Conservation (phyloP, 2,113 vertebrate genomes). For the Empidonax traillii region DNA sequence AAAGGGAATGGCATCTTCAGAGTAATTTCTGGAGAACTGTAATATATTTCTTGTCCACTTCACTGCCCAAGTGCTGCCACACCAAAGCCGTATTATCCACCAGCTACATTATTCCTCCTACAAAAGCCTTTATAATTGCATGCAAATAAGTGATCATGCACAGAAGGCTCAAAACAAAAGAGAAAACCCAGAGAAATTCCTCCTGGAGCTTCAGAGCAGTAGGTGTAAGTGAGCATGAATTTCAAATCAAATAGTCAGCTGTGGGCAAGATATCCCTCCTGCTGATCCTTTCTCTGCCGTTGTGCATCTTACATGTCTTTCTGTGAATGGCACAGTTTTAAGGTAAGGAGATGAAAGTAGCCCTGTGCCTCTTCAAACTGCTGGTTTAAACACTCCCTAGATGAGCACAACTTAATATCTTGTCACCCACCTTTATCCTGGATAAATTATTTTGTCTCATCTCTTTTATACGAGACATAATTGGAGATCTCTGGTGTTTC, state of each 20-base stretch:
- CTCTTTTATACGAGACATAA: neutral
- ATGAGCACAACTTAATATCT: neutral
- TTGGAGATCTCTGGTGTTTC: neutral
- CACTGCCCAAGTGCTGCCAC: neutral
- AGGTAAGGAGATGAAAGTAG: neutral
- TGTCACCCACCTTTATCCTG: neutral
- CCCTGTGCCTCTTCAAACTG: neutral
- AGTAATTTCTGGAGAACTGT: neutral
- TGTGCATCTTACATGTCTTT: neutral
- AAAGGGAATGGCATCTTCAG: neutral
- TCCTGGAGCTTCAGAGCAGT: neutral
- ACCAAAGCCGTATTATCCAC: neutral
- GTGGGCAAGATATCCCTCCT: neutral
- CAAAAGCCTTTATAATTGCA: neutral
- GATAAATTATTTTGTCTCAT: neutral
- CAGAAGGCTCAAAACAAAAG: conserved; percentile 10
- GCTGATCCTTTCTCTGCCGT: neutral
- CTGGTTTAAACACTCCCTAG: neutral
- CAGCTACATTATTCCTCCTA: neutral
- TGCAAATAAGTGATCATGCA: neutral
- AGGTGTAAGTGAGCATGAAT: neutral
- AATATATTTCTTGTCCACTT: neutral
- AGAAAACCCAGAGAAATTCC: neutral
- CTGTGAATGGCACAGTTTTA: neutral
- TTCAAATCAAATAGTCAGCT: conserved; percentile 10